Conservation (phyloP, 2,797 vertebrate genomes). For the Dryobates pubescens region DNA sequence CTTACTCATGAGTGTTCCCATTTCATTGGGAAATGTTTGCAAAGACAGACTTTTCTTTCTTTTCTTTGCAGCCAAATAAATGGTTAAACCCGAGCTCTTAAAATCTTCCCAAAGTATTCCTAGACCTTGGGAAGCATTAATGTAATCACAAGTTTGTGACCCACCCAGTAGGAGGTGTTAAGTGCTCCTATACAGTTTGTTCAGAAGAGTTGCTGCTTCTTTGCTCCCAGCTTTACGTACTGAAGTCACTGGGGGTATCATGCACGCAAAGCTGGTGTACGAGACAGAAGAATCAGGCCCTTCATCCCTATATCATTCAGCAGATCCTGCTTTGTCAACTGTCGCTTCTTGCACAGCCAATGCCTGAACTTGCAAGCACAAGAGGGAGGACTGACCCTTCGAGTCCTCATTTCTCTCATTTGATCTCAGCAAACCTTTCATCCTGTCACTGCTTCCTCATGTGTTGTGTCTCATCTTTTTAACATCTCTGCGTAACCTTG, state of each 20-base stretch:
- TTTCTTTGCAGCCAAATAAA: background rate
- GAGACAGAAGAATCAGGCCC: constrained; percentile 16
- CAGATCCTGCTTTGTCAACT: constrained; percentile 45
- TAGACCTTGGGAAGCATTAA: constrained; percentile 7
- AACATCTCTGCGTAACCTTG: constrained; percentile 21
- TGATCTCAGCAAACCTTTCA: constrained; percentile 65
- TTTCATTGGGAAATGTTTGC: background rate
- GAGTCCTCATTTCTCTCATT: constrained; percentile 57
- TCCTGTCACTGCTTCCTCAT: constrained; percentile 43
- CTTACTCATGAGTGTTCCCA: background rate
- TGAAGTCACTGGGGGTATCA: background rate
- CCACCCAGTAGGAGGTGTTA: constrained; percentile 14
- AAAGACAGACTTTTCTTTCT: background rate
- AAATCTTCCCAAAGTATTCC: constrained; percentile 2
- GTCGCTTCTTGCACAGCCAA: constrained; percentile 33
- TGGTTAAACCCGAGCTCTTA: background rate
- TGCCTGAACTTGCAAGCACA: background rate
- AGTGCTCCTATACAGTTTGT: background rate
- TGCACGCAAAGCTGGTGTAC: background rate
- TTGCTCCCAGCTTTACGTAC: constrained; percentile 43
- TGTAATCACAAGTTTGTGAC: constrained; percentile 33
- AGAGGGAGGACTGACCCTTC: constrained; percentile 67
- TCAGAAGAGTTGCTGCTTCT: constrained; percentile 38
- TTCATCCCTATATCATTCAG: background rate
- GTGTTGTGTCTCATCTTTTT: constrained; percentile 49